These are phyloP conservation scores for Psilopogon haemacephalus DNA, from an alignment of 2,113 vertebrate genomes.

Conservation along the genomic window DNA sequence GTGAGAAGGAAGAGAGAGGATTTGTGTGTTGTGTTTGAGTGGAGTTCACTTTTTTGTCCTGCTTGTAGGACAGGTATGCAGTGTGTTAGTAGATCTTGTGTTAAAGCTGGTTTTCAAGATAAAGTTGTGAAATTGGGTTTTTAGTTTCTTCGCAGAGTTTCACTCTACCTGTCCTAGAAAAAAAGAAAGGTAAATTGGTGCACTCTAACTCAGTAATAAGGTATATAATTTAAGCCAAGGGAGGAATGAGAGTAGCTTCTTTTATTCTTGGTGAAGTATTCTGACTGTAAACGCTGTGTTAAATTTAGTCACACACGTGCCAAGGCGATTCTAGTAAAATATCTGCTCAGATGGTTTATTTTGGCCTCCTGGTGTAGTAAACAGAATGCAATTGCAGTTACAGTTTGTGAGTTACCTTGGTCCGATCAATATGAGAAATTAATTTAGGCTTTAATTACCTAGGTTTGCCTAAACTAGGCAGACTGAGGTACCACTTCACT, in stretches of 20 bases:
- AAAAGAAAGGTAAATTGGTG: neutral
- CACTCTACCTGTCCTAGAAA: neutral
- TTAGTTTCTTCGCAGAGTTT: neutral
- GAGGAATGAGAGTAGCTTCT: neutral
- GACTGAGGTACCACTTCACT: neutral
- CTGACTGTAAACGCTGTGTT: neutral
- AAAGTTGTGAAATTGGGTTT: neutral
- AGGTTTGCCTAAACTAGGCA: neutral
- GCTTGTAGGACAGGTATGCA: neutral
- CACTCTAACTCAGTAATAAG: neutral
- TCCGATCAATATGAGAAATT: neutral
- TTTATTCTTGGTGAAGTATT: neutral
- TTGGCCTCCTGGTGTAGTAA: neutral
- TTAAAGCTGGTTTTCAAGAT: neutral
- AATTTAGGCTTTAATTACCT: neutral
- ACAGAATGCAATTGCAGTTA: neutral
- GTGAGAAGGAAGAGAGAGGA: neutral
- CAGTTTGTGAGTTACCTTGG: neutral
- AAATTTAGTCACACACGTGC: neutral
- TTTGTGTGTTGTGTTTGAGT: neutral
- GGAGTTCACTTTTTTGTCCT: neutral
- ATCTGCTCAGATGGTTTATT: neutral
- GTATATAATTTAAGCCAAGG: neutral
- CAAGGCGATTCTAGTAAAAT: neutral
- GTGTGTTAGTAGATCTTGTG: neutral